Evolutionary conservation across 1,140 invertebrate genomes (phyloP).

Genomic region (Sycophaga agraensis): DNA sequence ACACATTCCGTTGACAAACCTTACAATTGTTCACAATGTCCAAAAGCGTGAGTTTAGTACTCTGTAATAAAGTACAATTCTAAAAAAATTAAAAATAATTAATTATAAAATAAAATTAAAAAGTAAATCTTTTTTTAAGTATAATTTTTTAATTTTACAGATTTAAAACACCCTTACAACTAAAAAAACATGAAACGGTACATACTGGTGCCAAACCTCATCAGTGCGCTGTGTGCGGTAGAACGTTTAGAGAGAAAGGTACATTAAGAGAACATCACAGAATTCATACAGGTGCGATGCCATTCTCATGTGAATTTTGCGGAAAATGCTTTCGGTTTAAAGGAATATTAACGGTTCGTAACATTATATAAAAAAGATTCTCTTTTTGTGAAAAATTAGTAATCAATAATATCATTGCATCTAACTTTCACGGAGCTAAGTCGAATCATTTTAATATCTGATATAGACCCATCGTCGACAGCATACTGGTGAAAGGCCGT

Average conservation of each 20-base stretch:
- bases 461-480: conserved; percentile 65
- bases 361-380: too few species aligned
- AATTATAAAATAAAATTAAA: neutral
- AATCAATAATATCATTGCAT: too few species aligned
- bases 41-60: conserved; percentile 48
- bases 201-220: conserved; percentile 74
- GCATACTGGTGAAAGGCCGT: conserved; percentile 63
- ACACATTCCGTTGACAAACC: conserved; percentile 61
- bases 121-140: neutral
- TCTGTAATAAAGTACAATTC: neutral
- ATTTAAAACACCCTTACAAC: conserved; percentile 61
- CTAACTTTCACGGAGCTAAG: too few species aligned
- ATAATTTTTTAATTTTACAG: conserved; percentile 33
- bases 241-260: conserved; percentile 68
- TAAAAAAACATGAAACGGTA: conserved; percentile 63
- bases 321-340: conserved; percentile 72
- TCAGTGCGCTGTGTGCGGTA: conserved; percentile 72
- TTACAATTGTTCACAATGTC: conserved; percentile 50
- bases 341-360: conserved; percentile 63
- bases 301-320: conserved; percentile 72
- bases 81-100: too few species aligned
- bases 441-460: neutral
- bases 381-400: too few species aligned
- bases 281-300: conserved; percentile 85
- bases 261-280: conserved; percentile 64